Base-by-base conservation (phyloP, 2,797 vertebrate species). In the Dipus sagitta region DNA sequence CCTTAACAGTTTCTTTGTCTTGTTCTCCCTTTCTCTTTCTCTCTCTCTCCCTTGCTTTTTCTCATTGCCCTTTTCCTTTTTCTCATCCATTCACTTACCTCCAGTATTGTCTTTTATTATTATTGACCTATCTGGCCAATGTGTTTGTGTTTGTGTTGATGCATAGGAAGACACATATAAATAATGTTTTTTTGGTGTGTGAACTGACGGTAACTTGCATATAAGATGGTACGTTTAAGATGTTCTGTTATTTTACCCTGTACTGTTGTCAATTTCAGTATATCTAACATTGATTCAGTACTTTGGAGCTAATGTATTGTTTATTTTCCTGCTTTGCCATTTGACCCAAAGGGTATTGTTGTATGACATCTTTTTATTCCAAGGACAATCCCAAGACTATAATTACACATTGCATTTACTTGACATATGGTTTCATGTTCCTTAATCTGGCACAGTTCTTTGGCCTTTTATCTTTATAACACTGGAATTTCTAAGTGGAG, bases 121-220 rank as follows among this genome's bases (percentile, higher is more conserved):
- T 38, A 74, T 42, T 42, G 32, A 26, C 34, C 4, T 72, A 1
- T 30, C 76, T 58, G 3, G 12, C 32, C 32, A 64, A 6, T 76
- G 34, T n/a, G 9, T 58, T 58, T 76, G 34, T n/a, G 9, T 58
- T 58, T 86, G 12, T 85, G n/a, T 82, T 71, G 34, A 20, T 93
- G 64, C 28, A 38, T 62, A 62, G 23, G 6, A 70, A 79, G n/a
- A 58, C 34, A 80, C n/a, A 80, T 70, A 58, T 2, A 71, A 23
- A 85, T 4, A 72, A 1, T 81, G 72, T 81, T 86, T 34, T 81
- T 77, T 81, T 83, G n/a, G 81, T 86, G n/a, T 54, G 30, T 88
- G 67, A 83, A 38, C 28, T 90, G 28, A 84, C 42, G 79, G 24
- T 85, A 65, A 86, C 28, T 64, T 82, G 20, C 32, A 38, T 90